phyloP scores from a whole-genome alignment of 2,888 invertebrate species.

The Melipona beecheii region DNA sequence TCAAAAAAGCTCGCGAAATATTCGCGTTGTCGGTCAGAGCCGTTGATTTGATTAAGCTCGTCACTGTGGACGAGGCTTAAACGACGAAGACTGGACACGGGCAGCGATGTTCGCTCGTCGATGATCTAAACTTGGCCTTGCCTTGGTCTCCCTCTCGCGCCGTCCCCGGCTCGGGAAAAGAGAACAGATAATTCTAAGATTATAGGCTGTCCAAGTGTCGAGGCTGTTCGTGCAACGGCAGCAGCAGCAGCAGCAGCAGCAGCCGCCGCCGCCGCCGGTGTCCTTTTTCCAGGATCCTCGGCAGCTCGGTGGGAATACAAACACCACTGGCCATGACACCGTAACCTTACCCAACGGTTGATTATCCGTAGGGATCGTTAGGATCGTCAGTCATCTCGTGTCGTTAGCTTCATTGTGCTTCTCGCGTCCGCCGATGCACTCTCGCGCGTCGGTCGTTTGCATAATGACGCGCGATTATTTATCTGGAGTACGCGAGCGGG shows the following conservation, averaged over 20 bases:
- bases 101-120: slow-evolving; percentile 65
- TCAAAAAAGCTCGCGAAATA: no score
- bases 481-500: slow-evolving; percentile 72
- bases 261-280: slow-evolving; percentile 24
- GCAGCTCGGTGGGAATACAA: slow-evolving; percentile 69
- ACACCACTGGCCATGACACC: slow-evolving; percentile 80
- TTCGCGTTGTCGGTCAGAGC: not conserved
- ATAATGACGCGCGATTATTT: slow-evolving; percentile 77
- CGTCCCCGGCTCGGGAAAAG: slow-evolving; percentile 12
- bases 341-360: slow-evolving; percentile 79
- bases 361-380: slow-evolving; percentile 70
- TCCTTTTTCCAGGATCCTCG: slow-evolving; percentile 59
- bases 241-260: slow-evolving; percentile 21
- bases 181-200: slow-evolving; percentile 67
- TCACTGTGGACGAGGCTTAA: slow-evolving; percentile 23
- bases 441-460: slow-evolving; percentile 65
- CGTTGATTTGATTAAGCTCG: no score
- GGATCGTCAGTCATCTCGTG: slow-evolving; percentile 72
- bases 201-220: slow-evolving; percentile 64
- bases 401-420: slow-evolving; percentile 71
- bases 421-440: slow-evolving; percentile 63
- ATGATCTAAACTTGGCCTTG: slow-evolving; percentile 83
- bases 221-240: slow-evolving; percentile 34
- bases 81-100: not conserved
- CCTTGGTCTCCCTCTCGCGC: slow-evolving; percentile 34